Evolutionary conservation across 2,113 vertebrate genomes (phyloP).

Genomic region (Dendropsophus ebraccatus): DNA sequence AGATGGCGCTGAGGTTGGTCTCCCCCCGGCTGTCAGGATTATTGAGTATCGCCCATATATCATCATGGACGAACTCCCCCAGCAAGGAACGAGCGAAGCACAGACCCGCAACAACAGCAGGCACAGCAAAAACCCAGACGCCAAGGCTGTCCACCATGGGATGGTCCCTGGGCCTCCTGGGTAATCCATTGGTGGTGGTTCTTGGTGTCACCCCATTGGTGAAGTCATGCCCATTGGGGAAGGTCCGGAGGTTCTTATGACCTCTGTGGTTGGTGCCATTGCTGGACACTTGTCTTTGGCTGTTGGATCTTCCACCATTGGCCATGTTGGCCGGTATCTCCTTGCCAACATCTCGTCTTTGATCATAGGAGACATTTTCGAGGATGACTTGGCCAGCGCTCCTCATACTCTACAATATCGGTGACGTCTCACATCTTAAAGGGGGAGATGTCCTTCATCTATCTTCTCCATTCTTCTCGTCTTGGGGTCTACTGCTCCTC

Average conservation of each 20-base stretch:
- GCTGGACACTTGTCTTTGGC: neutral
- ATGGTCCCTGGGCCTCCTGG: neutral
- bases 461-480: neutral
- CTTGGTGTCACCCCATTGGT: neutral
- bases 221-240: neutral
- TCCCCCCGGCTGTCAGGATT: conserved; percentile 88
- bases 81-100: conserved; percentile 86
- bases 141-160: neutral
- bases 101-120: conserved; percentile 77
- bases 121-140: conserved; percentile 57
- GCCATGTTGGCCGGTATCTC: neutral
- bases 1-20: conserved; percentile 79
- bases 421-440: conserved; percentile 13
- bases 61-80: conserved; percentile 97
- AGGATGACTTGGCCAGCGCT: neutral
- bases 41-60: conserved; percentile 94
- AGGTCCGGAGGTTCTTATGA: neutral
- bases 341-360: neutral
- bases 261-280: neutral
- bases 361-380: neutral
- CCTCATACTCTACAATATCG: conserved; percentile 25
- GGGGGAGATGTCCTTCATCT: neutral
- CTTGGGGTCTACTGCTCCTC: neutral
- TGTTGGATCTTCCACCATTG: neutral
- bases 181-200: neutral